phyloP scores from a whole-genome alignment of 2,888 invertebrate species.

The Disparrhopalites patrizii region DNA sequence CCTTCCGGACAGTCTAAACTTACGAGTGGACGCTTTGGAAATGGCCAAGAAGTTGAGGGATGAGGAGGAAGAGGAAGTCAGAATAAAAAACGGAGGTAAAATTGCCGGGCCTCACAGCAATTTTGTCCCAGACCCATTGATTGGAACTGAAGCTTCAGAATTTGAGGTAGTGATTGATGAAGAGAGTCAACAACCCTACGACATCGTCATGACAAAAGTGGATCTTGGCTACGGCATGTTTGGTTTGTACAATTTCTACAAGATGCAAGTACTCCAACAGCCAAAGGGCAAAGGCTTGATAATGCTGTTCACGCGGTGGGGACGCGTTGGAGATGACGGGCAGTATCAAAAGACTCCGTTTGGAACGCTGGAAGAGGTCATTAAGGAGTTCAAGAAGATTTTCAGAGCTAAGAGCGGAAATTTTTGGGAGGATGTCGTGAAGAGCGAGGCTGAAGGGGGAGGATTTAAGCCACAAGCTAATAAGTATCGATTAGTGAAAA shows the following conservation, averaged over 20 bases:
- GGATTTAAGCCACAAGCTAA: conserved; percentile 50
- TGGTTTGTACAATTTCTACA: conserved; percentile 58
- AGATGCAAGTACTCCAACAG: conserved; percentile 54
- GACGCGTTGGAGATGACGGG: conserved; percentile 54
- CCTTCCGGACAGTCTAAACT: not conserved
- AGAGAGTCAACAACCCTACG: conserved; percentile 51
- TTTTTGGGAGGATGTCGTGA: conserved; percentile 52
- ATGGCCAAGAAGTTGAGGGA: conserved; percentile 27
- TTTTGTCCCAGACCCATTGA: conserved; percentile 31
- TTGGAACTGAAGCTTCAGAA: conserved; percentile 27
- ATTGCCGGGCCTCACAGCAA: not conserved
- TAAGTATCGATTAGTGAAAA: conserved; percentile 54
- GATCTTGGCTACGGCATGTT: conserved; percentile 53
- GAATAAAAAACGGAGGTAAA: not conserved
- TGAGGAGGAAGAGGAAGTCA: conserved; percentile 17
- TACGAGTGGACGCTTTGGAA: conserved; percentile 11
- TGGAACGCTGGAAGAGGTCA: conserved; percentile 52
- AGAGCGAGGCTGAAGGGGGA: conserved; percentile 41
- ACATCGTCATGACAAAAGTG: conserved; percentile 55
- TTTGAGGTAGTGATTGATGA: conserved; percentile 51
- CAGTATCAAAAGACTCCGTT: conserved; percentile 56
- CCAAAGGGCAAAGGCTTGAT: conserved; percentile 52
- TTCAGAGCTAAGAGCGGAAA: conserved; percentile 56
- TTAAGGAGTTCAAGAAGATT: conserved; percentile 56
- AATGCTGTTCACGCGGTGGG: conserved; percentile 56